A percentile compares a stretch with the other conserved stretches of the same genome.
Evolutionary conservation across 2,113 vertebrate species (phyloP).

Genomic region (Hyaena hyaena): DNA sequence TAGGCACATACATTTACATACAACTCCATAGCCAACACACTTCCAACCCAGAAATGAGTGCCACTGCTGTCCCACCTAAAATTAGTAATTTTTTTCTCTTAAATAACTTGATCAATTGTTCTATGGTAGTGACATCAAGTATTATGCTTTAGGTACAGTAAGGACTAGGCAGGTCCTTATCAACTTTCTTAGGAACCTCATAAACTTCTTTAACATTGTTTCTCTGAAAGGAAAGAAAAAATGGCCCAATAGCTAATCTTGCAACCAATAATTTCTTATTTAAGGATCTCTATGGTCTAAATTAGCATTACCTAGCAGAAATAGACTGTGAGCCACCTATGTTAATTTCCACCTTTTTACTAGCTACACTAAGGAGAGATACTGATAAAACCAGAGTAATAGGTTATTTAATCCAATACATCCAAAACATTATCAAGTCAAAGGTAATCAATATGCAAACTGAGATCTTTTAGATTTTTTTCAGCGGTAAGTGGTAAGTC

Average conservation of each 20-base stretch:
- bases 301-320: background rate
- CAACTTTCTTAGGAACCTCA: background rate
- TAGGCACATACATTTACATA: no score
- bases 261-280: background rate
- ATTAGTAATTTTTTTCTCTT: background rate
- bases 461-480: background rate
- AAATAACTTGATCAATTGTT: background rate
- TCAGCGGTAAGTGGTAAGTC: background rate
- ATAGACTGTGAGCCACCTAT: background rate
- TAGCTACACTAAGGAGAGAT: background rate
- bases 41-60: background rate
- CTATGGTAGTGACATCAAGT: background rate
- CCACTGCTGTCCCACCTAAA: background rate
- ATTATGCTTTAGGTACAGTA: background rate
- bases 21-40: background rate
- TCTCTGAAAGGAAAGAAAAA: background rate
- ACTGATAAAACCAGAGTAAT: background rate
- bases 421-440: background rate
- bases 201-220: background rate
- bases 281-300: background rate
- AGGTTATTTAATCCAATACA: background rate
- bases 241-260: background rate
- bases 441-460: background rate
- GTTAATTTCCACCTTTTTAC: background rate
- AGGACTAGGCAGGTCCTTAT: background rate